These are phyloP conservation scores for Agonopterix subpropinquella DNA, from an alignment of 2,888 invertebrate species.

Conservation along the genomic window DNA sequence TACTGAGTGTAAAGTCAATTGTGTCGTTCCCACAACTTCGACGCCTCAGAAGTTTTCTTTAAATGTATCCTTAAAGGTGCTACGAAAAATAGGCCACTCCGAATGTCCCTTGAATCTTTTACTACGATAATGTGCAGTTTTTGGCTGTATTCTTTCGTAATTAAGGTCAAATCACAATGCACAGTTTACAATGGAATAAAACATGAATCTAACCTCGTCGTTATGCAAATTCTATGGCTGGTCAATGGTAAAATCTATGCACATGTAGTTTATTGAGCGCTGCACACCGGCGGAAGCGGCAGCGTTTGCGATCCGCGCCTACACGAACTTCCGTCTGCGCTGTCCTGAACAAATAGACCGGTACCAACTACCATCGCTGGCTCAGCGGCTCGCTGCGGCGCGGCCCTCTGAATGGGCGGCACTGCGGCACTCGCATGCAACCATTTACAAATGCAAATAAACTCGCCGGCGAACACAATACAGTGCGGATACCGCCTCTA, in stretches of 20 bases:
- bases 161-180: no score
- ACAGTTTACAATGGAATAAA: not conserved
- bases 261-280: constrained; percentile 25
- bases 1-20: no score
- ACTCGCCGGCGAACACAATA: constrained; percentile 17
- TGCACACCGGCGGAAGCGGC: constrained; percentile 42
- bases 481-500: not conserved
- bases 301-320: constrained; percentile 53
- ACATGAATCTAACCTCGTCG: not conserved
- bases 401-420: constrained; percentile 40
- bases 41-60: no score
- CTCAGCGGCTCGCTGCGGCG: constrained; percentile 20
- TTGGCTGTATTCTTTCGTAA: no score
- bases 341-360: constrained; percentile 60
- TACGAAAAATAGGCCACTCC: not conserved
- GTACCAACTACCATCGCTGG: constrained; percentile 12
- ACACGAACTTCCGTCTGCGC: constrained; percentile 56
- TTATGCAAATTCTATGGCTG: constrained; percentile 9
- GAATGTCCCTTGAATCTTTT: not conserved
- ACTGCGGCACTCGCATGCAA: constrained; percentile 26
- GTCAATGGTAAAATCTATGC: constrained; percentile 10
- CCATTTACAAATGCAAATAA: constrained; percentile 54
- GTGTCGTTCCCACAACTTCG: no score
- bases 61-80: constrained; percentile 4
- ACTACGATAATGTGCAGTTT: no score